Evolutionary conservation across 1,140 invertebrate species (phyloP).

Genomic region (Aphis craccivora): DNA sequence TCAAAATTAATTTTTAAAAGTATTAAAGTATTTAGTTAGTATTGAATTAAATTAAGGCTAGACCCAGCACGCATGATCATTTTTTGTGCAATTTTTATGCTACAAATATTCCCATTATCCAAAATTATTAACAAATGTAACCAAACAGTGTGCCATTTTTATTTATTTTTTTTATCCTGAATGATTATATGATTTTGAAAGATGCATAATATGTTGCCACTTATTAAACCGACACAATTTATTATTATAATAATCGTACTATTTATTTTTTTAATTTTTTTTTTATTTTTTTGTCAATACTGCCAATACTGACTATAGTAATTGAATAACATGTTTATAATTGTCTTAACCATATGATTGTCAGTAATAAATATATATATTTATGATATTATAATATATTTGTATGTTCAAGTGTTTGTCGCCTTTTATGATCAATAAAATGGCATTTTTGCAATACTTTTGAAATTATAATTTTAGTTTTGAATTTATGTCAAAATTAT

Average conservation of each 20-base stretch:
- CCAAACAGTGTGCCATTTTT: constrained; percentile 49
- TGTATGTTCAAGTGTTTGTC: constrained; percentile 50
- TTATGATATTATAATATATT: constrained; percentile 38
- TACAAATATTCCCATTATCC: background rate
- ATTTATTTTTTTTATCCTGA: background rate
- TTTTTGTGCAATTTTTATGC: constrained; percentile 43
- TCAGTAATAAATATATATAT: constrained; percentile 31
- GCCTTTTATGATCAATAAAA: constrained; percentile 51
- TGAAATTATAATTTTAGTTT: constrained; percentile 43
- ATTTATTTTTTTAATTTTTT: constrained; percentile 10
- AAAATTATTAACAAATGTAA: constrained; percentile 14
- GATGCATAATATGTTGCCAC: constrained; percentile 27
- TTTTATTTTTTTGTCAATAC: constrained; percentile 32
- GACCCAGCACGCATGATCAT: constrained; percentile 43
- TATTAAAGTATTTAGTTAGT: constrained; percentile 54
- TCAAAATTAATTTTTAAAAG: constrained; percentile 56
- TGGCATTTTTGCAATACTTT: constrained; percentile 32
- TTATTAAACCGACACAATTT: constrained; percentile 52
- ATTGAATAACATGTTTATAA: constrained; percentile 39
- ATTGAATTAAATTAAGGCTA: constrained; percentile 45
- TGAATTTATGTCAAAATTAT: constrained; percentile 24
- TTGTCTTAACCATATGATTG: constrained; percentile 43
- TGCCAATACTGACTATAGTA: background rate
- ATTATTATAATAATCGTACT: constrained; percentile 37
- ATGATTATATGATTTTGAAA: constrained; percentile 16